Percentiles rank a stretch among this genome's conserved stretches.
Conservation (phyloP, 2,113 vertebrate genomes). For the Zosterops lateralis region DNA sequence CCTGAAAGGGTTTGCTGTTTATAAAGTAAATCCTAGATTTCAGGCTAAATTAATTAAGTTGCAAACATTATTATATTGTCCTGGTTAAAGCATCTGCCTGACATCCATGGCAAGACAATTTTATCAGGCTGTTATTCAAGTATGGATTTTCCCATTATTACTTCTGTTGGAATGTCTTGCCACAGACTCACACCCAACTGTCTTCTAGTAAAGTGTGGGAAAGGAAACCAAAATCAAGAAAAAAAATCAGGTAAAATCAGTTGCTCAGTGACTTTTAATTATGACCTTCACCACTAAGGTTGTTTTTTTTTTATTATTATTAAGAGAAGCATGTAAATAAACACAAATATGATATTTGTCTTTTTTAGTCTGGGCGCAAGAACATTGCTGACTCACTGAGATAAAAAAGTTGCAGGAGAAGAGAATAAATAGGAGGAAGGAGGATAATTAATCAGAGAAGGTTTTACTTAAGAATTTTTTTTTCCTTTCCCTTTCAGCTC, state of each 20-base stretch:
- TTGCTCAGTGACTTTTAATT: background rate
- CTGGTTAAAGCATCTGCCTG: background rate
- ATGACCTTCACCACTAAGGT: background rate
- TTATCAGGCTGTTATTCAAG: background rate
- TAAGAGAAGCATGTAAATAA: background rate
- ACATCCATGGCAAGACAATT: background rate
- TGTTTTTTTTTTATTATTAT: background rate
- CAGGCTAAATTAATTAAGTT: background rate
- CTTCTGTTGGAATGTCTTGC: background rate
- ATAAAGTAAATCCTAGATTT: background rate
- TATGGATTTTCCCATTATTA: background rate
- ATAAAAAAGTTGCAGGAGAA: background rate
- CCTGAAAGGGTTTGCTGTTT: background rate
- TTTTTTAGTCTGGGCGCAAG: background rate
- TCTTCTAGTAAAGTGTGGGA: background rate
- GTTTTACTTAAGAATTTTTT: background rate
- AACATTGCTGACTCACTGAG: background rate
- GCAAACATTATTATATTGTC: background rate
- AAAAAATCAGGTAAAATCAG: background rate
- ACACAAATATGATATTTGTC: background rate
- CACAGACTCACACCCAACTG: background rate
- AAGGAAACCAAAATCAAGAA: background rate
- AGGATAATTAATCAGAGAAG: constrained; percentile 3
- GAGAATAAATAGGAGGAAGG: constrained; percentile 21
- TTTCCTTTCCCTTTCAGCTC: background rate